Evolutionary conservation across 2,797 vertebrate genomes (phyloP).

Genomic region (Hemitrygon akajei): DNA sequence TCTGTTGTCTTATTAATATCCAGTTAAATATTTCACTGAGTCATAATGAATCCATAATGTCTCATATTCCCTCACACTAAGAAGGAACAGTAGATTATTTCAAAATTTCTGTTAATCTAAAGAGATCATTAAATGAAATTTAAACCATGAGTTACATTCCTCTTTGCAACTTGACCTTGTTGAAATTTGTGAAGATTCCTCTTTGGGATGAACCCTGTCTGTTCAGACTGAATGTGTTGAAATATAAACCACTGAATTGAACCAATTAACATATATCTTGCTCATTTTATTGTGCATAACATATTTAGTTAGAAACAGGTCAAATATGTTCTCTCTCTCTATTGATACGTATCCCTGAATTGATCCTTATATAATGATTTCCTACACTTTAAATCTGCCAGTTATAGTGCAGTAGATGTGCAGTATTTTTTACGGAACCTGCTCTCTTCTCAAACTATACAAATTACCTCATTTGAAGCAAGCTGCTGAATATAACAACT

Average conservation of each 20-base stretch:
- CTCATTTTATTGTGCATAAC: neutral
- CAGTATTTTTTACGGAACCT: neutral
- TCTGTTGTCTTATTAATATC: neutral
- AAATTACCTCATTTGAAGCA: neutral
- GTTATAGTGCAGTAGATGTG: neutral
- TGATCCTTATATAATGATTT: neutral
- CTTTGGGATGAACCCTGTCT: neutral
- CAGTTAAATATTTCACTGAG: neutral
- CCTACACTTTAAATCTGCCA: neutral
- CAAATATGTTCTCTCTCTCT: neutral
- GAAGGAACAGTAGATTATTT: neutral
- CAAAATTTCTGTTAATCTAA: neutral
- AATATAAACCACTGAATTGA: neutral
- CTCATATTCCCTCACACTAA: too few relatives aligned
- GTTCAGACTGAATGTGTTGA: neutral
- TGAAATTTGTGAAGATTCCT: neutral
- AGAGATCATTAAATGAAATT: neutral
- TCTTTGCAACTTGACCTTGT: neutral
- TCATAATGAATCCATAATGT: conserved; percentile 25
- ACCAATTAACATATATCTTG: neutral
- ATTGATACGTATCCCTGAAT: neutral
- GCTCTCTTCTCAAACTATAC: neutral
- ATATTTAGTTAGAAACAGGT: neutral
- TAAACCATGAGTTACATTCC: neutral
- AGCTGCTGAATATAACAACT: neutral